Evolutionary conservation across 2,888 invertebrate species (phyloP).

Genomic region (Pegoplata infirma): DNA sequence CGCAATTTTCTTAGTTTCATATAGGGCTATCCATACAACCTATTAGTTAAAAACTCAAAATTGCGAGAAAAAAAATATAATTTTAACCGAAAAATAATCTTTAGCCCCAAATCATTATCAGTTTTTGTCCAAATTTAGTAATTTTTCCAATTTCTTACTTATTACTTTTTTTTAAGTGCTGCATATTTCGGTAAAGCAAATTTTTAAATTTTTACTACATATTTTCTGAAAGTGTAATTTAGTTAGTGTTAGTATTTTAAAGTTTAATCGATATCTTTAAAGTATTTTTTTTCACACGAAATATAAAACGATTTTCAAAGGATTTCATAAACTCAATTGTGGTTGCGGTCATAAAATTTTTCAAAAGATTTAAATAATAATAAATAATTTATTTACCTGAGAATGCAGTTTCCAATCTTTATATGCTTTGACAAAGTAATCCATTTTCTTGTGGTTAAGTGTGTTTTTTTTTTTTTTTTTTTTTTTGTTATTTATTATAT

Average conservation of each 20-base stretch:
- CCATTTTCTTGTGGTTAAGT: constrained; percentile 71
- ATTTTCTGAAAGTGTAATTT: neutral
- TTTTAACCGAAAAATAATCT: too few species aligned
- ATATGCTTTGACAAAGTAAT: constrained; percentile 77
- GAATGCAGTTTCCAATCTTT: constrained; percentile 78
- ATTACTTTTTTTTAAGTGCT: too few species aligned
- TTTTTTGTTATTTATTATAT: neutral
- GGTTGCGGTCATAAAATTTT: constrained; percentile 30
- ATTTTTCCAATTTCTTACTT: too few species aligned
- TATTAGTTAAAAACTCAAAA: too few species aligned
- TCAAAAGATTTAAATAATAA: neutral
- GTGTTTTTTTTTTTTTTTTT: too few species aligned
- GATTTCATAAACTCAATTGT: constrained; percentile 66
- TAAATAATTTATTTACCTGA: constrained; percentile 69
- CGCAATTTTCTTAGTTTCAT: too few species aligned
- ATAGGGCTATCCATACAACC: too few species aligned
- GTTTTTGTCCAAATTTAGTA: too few species aligned
- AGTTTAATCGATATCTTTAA: neutral
- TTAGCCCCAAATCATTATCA: too few species aligned
- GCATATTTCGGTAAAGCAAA: too few species aligned
- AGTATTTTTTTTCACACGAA: constrained; percentile 47
- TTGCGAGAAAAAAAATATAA: too few species aligned
- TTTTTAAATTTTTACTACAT: neutral
- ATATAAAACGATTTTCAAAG: constrained; percentile 68
- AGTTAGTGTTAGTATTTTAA: constrained; percentile 14